These are phyloP conservation scores for Pelochelys cantorii DNA, from an alignment of 2,797 vertebrate genomes.

Conservation along the genomic window DNA sequence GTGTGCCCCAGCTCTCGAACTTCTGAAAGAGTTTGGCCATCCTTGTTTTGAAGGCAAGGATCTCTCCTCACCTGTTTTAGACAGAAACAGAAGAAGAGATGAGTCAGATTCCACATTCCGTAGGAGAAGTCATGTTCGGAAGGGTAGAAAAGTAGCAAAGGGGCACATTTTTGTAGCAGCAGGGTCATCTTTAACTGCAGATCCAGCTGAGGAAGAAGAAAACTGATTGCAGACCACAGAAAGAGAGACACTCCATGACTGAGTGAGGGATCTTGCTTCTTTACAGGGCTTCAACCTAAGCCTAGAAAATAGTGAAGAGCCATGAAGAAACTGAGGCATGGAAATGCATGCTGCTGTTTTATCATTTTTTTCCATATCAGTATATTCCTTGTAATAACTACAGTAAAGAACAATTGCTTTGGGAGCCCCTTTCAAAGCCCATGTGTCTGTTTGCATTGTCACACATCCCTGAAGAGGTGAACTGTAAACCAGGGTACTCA, in stretches of 20 bases:
- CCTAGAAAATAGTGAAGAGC: not conserved
- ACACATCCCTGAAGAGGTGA: not conserved
- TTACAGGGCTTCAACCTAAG: not conserved
- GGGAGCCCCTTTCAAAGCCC: not conserved
- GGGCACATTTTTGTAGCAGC: not conserved
- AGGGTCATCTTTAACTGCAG: not conserved
- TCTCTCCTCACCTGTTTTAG: not conserved
- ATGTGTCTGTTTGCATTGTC: not conserved
- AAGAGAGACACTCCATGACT: not conserved
- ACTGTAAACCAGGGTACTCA: not conserved
- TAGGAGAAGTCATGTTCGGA: too few species aligned
- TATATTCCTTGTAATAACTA: not conserved
- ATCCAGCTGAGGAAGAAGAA: not conserved
- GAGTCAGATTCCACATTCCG: too few species aligned
- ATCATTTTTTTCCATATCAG: not conserved
- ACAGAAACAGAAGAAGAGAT: not conserved
- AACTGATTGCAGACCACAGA: not conserved
- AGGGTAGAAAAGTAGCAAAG: too few species aligned
- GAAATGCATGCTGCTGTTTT: not conserved
- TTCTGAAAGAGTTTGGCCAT: too few species aligned
- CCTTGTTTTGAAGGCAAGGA: not conserved
- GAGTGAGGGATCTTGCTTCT: not conserved
- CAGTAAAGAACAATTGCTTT: not conserved
- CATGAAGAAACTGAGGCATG: not conserved
- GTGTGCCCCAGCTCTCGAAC: too few species aligned